Evolutionary conservation across 2,888 invertebrate genomes (phyloP), one percentile per base, ranked within the genome.

Genomic region (Caenorhabditis macrosperma): DNA sequence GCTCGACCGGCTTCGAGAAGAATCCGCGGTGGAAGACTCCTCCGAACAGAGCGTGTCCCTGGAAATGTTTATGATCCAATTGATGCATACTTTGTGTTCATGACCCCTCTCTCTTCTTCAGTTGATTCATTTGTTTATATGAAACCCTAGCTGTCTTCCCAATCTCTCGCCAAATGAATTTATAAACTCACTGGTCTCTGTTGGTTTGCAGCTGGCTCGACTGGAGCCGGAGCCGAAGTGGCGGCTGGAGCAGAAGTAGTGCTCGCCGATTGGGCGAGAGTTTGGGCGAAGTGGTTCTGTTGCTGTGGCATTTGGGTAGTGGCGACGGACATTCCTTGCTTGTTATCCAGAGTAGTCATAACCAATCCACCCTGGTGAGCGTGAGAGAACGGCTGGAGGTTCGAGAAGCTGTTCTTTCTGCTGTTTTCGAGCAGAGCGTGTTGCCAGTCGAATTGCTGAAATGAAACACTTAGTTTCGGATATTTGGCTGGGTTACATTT

Each of bases 1-100:
- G 81, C 46, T 86, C 82, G 24, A 88, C 87, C n/a, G 88, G 88
- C 54, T 86, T 86, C 26, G 87, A 85, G 78, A 88, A 86, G 83
- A 88, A 88, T 48, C 88, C 88, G 61, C 84, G 84, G 20, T 86
- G 84, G 75, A 88, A 88, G 57, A 88, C 71, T 41, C 86, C 80
- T 52, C 82, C 85, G 63, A 88, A 76, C 57, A 86, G 66, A 28
- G 82, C 83, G 28, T 78, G 46, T 30, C 79, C 68, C 82, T 83
- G 76, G n/a, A 81, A 82, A 79, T 46, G 46, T 12, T 10, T 22
- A 30, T n/a, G 24, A 44, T 50, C 17, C 0, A 2, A 46, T 28
- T 33, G 30, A 26, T 44, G 12, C 57, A 33, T 26, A 20, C 1
- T 38, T n/a, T 28, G 15, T n/a, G 1, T 33, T 33, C 6, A 1